These are phyloP conservation scores for Lasiommata megera DNA, from an alignment of 2,888 invertebrate species.

Conservation along the genomic window DNA sequence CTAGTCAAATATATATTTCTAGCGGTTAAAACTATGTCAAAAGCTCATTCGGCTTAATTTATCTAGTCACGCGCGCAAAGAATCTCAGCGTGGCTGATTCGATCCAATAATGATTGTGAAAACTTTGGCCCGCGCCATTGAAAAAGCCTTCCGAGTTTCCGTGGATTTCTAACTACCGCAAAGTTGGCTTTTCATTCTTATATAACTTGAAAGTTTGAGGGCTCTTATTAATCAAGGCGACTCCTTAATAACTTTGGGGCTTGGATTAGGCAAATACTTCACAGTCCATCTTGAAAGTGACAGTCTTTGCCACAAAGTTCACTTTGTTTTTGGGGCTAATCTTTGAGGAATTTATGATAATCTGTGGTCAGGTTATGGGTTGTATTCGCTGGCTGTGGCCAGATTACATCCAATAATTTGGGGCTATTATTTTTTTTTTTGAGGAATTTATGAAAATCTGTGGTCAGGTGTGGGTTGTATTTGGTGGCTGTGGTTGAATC, in stretches of 20 bases:
- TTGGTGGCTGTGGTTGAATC: too few species aligned
- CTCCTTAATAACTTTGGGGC: background rate
- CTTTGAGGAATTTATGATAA: too few species aligned
- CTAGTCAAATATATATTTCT: too few species aligned
- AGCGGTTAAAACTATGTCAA: background rate
- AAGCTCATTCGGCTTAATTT: background rate
- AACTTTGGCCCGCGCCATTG: conserved; percentile 1
- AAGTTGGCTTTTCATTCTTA: background rate
- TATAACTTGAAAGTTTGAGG: background rate
- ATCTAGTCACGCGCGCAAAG: background rate
- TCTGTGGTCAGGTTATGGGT: too few species aligned
- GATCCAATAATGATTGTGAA: background rate
- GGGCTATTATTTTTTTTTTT: too few species aligned
- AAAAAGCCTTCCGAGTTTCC: background rate
- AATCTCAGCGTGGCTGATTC: background rate
- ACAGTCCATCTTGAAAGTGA: background rate
- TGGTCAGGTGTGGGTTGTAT: too few species aligned
- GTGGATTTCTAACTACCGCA: background rate
- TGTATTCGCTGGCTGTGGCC: too few species aligned
- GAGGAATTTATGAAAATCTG: too few species aligned
- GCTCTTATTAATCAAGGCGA: background rate
- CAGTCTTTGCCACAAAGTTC: background rate
- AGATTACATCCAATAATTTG: too few species aligned
- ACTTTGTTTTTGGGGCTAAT: background rate
- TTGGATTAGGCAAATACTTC: background rate